These are phyloP conservation scores for Pammene fasciana DNA, from an alignment of 2,888 invertebrate genomes.

Conservation along the genomic window DNA sequence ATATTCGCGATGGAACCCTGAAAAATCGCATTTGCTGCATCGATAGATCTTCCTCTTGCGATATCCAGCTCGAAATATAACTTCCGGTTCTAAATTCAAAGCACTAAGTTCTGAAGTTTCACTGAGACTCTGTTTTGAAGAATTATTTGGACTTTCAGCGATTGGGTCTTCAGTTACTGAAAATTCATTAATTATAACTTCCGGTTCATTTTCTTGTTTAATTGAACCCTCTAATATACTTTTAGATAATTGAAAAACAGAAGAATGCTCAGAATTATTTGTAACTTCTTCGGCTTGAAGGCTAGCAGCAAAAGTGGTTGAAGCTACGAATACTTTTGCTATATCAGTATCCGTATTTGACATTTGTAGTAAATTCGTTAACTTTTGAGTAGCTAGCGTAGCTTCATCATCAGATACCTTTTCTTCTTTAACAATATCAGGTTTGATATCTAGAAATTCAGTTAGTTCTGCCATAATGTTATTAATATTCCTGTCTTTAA, in stretches of 20 bases:
- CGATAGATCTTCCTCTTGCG: slow-evolving; percentile 41
- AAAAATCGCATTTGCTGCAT: slow-evolving; percentile 47
- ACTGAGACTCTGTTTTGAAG: neutral
- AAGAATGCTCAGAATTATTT: slow-evolving; percentile 5
- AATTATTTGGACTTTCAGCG: neutral
- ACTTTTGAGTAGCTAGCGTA: neutral
- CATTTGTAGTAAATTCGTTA: neutral
- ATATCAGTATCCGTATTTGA: neutral
- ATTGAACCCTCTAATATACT: slow-evolving; percentile 1
- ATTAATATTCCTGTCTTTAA: neutral
- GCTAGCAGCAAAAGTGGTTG: slow-evolving; percentile 6
- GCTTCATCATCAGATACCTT: slow-evolving; percentile 9
- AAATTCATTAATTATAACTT: neutral
- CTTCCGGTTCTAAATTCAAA: slow-evolving; percentile 27
- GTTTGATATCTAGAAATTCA: slow-evolving; percentile 28
- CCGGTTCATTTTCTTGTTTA: slow-evolving; percentile 30
- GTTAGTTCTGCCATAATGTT: slow-evolving; percentile 12
- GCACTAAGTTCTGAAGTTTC: neutral
- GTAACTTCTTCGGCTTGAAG: slow-evolving; percentile 6
- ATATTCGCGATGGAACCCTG: slow-evolving; percentile 43
- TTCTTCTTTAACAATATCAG: slow-evolving; percentile 31
- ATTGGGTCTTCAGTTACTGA: slow-evolving; percentile 1
- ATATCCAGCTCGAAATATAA: slow-evolving; percentile 26
- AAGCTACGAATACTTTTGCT: slow-evolving; percentile 12
- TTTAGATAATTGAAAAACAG: slow-evolving; percentile 16